These are phyloP conservation scores for Tromatobia lineatoria DNA, from an alignment of 2,888 invertebrate species.

Conservation along the genomic window DNA sequence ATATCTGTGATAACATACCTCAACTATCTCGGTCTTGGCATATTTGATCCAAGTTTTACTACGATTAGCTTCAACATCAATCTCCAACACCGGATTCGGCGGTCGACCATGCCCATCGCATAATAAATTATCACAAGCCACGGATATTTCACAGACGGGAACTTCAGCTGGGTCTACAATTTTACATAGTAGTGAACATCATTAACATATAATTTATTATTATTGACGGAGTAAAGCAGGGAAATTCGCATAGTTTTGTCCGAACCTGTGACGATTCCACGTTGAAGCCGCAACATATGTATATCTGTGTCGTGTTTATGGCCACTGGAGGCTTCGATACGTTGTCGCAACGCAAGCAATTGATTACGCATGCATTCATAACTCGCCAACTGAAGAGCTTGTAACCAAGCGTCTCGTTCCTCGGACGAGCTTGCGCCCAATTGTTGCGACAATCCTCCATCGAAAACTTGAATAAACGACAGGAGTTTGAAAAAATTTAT, in stretches of 20 bases:
- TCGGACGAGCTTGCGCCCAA: conserved; percentile 92
- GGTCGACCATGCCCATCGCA: conserved; percentile 94
- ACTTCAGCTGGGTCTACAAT: conserved; percentile 92
- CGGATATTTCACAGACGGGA: conserved; percentile 94
- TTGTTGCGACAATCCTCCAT: conserved; percentile 93
- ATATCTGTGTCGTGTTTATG: conserved; percentile 89
- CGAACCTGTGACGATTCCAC: conserved; percentile 90
- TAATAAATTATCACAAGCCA: conserved; percentile 96
- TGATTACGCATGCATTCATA: conserved; percentile 93
- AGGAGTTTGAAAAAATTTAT: no score
- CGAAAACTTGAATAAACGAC: conserved; percentile 89
- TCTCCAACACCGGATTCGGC: conserved; percentile 94
- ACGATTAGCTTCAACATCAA: conserved; percentile 87
- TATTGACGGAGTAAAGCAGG: not conserved
- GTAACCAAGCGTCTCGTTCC: conserved; percentile 95
- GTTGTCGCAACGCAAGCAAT: conserved; percentile 88
- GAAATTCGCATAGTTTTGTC: not conserved
- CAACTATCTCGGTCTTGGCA: conserved; percentile 95
- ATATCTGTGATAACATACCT: conserved; percentile 87
- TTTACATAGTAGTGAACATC: not conserved
- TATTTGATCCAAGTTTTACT: conserved; percentile 92
- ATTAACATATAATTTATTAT: not conserved
- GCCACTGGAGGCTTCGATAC: conserved; percentile 88
- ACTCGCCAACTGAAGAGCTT: conserved; percentile 93
- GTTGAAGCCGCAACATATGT: conserved; percentile 90